A percentile compares a stretch with the other conserved stretches of the same genome.
These are phyloP conservation scores for Morone chrysops DNA, from an alignment of 2,113 vertebrate genomes.

Conservation along the genomic window DNA sequence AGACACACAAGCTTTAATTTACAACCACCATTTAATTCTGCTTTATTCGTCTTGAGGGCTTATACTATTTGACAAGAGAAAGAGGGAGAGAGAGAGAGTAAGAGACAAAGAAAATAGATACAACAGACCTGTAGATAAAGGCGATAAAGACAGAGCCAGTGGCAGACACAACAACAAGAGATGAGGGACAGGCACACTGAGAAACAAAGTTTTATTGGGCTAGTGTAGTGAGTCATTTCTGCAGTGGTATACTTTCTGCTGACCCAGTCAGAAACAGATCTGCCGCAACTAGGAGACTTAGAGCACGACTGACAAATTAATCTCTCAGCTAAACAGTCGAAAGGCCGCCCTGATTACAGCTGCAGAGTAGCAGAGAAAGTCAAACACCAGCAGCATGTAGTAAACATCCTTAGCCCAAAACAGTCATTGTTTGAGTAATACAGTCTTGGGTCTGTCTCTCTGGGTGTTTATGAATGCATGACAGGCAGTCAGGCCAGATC, in stretches of 20 bases:
- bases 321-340: not conserved
- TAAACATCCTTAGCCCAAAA: slow-evolving; percentile 36
- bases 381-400: slow-evolving; percentile 8
- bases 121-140: not conserved
- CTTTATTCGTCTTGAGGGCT: not conserved
- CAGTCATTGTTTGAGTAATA: slow-evolving; percentile 27
- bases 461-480: slow-evolving; percentile 9
- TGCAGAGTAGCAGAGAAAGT: slow-evolving; percentile 28
- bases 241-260: slow-evolving; percentile 45
- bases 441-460: slow-evolving; percentile 5
- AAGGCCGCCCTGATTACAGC: not conserved
- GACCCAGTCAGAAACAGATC: slow-evolving; percentile 15
- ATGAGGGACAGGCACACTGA: not conserved
- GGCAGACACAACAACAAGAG: not conserved
- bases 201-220: slow-evolving; percentile 5
- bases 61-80: not conserved
- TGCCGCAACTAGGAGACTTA: not conserved
- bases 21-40: slow-evolving; percentile 11
- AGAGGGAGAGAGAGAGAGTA: not conserved
- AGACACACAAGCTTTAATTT: not conserved
- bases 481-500: slow-evolving; percentile 20
- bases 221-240: slow-evolving; percentile 46
- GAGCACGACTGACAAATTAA: not conserved
- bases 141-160: not conserved
- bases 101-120: not conserved